A percentile compares a stretch with the other conserved stretches of the same genome.
Evolutionary conservation across 2,113 vertebrate genomes (phyloP).

Genomic region (Brachyhypopomus occidentalis): DNA sequence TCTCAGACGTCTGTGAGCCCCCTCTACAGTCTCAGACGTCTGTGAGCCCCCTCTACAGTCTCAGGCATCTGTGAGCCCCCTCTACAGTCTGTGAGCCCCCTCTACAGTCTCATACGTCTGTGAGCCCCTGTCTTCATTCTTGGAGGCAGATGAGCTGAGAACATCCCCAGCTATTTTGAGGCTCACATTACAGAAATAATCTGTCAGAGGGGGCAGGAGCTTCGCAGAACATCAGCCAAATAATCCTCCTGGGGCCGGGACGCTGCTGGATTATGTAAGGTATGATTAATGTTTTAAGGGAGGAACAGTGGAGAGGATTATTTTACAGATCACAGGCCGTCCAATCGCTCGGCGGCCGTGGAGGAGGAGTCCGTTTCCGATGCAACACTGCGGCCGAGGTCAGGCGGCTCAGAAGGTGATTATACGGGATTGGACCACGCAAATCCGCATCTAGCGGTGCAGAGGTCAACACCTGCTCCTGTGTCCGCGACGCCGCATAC

Average conservation of each 20-base stretch:
- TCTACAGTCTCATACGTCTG: too few relatives aligned
- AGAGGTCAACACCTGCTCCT: slow-evolving; percentile 39
- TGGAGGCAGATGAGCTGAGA: background rate
- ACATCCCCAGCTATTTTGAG: slow-evolving; percentile 40
- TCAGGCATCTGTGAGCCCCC: too few relatives aligned
- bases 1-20: too few relatives aligned
- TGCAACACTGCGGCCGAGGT: slow-evolving; percentile 3
- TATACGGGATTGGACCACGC: slow-evolving; percentile 34
- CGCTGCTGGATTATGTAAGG: slow-evolving; percentile 36
- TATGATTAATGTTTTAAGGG: slow-evolving; percentile 42
- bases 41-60: too few relatives aligned
- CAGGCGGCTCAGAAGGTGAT: slow-evolving; percentile 41
- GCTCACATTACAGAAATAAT: slow-evolving; percentile 29
- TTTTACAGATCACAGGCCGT: slow-evolving; percentile 46
- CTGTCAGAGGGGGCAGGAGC: background rate
- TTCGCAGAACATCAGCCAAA: background rate
- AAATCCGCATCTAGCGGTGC: slow-evolving; percentile 15
- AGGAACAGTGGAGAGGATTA: slow-evolving; percentile 42
- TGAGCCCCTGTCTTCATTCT: background rate
- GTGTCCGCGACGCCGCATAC: background rate
- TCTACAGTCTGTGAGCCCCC: too few relatives aligned
- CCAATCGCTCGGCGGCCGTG: slow-evolving; percentile 34
- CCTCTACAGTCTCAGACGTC: too few relatives aligned
- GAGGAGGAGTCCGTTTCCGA: slow-evolving; percentile 40
- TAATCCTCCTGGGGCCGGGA: background rate